Percentiles rank a stretch among this genome's conserved stretches.
phyloP scores from a whole-genome alignment of 2,113 vertebrate species.

The Oncorhynchus keta region DNA sequence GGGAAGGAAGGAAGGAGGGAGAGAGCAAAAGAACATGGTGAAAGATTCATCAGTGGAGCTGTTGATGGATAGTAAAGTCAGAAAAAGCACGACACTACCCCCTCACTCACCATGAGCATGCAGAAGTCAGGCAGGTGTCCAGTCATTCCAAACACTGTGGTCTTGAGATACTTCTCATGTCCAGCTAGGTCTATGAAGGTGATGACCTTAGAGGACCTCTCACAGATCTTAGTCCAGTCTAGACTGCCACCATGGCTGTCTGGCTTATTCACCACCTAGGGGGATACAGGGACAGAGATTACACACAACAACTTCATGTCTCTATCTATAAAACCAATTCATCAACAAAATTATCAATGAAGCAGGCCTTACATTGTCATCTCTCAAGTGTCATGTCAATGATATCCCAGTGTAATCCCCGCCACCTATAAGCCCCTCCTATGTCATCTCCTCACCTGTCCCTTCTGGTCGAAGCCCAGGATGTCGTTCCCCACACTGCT shows the following conservation, averaged over 20 bases:
- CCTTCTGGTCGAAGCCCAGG: constrained; percentile 93
- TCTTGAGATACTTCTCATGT: constrained; percentile 98
- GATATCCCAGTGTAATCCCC: no score
- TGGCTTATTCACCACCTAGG: constrained; percentile 94
- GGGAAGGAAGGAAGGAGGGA: neutral
- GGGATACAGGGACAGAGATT: no score
- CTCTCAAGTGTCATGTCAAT: no score
- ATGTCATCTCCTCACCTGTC: constrained; percentile 67
- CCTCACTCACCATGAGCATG: constrained; percentile 96
- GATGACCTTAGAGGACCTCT: constrained; percentile 97
- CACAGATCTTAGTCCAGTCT: constrained; percentile 98
- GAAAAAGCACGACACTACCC: neutral
- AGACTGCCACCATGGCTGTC: constrained; percentile 95
- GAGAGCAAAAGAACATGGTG: neutral
- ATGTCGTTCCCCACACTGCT: constrained; percentile 99
- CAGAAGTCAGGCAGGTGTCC: constrained; percentile 98
- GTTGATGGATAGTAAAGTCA: neutral
- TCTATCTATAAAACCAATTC: no score
- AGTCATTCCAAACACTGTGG: constrained; percentile 97
- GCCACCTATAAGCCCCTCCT: neutral
- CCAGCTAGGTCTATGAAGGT: constrained; percentile 98
- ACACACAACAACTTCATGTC: no score
- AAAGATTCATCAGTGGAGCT: no score
- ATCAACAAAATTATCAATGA: no score
- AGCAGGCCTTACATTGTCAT: no score